Evolutionary conservation across 2,113 vertebrate species (phyloP).

Genomic region (Petroica traversi): DNA sequence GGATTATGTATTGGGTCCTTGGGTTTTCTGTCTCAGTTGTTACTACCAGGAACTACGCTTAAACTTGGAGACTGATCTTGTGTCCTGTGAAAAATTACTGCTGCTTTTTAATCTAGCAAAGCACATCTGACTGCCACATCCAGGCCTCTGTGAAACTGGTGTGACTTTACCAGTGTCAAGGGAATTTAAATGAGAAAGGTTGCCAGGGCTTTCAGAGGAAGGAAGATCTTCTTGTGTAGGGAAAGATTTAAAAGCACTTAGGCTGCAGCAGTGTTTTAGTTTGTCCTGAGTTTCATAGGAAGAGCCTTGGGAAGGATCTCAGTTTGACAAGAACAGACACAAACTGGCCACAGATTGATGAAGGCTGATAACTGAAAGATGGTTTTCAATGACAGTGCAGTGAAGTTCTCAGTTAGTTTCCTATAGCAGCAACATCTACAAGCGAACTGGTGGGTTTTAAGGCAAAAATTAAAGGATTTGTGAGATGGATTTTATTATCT

Average conservation of each 20-base stretch:
- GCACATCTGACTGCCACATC: accelerated
- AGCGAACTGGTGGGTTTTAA: neutral
- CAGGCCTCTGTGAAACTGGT: neutral
- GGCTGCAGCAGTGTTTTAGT: neutral
- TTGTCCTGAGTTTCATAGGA: neutral
- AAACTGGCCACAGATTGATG: neutral
- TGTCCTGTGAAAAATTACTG: neutral
- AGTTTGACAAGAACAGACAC: neutral
- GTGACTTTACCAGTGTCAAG: neutral
- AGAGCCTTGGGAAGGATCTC: neutral
- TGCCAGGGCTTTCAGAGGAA: neutral
- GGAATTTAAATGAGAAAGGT: neutral
- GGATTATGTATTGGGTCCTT: too few relatives aligned
- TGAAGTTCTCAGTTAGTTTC: neutral
- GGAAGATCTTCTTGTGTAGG: neutral
- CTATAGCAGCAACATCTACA: neutral
- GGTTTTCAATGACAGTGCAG: neutral
- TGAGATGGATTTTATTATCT: neutral
- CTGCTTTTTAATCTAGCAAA: neutral
- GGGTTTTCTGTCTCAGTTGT: neutral
- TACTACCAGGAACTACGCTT: neutral
- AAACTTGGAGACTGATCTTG: neutral
- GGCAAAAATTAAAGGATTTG: neutral
- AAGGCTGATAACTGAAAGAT: neutral
- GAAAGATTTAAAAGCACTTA: neutral